Evolutionary conservation across 1,140 invertebrate genomes (phyloP).

Genomic region (Archivesica marissinica): DNA sequence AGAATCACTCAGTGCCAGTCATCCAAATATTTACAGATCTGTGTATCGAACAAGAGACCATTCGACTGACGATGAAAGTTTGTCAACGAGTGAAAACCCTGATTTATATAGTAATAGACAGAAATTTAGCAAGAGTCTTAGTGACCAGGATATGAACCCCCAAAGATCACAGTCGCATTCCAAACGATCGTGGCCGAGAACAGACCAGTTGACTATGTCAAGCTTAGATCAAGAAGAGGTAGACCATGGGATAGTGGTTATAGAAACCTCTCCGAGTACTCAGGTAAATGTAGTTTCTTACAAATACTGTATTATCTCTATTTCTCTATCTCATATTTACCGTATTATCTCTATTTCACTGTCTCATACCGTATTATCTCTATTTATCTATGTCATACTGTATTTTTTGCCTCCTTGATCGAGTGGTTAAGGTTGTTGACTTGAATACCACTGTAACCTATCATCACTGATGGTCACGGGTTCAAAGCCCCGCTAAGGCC

Average conservation of each 20-base stretch:
- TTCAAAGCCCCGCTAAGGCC: too few relatives aligned
- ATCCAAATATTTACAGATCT: constrained; percentile 49
- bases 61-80: constrained; percentile 53
- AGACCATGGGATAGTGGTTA: constrained; percentile 51
- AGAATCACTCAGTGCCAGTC: constrained; percentile 49
- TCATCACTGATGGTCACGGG: too few relatives aligned
- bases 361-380: too few relatives aligned
- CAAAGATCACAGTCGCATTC: constrained; percentile 37
- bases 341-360: too few relatives aligned
- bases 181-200: not conserved
- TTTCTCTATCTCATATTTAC: too few relatives aligned
- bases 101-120: not conserved
- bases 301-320: too few relatives aligned
- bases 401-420: too few relatives aligned
- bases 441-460: too few relatives aligned
- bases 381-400: too few relatives aligned
- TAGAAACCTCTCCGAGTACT: constrained; percentile 20
- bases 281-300: constrained; percentile 37
- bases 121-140: constrained; percentile 16
- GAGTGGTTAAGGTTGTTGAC: too few relatives aligned
- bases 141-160: constrained; percentile 36
- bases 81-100: not conserved
- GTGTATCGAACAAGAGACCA: constrained; percentile 9
- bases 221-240: constrained; percentile 32
- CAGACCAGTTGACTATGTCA: not conserved